These are phyloP conservation scores for Scaptomyza caliginosa DNA, from an alignment of 2,888 invertebrate species.

Conservation along the genomic window DNA sequence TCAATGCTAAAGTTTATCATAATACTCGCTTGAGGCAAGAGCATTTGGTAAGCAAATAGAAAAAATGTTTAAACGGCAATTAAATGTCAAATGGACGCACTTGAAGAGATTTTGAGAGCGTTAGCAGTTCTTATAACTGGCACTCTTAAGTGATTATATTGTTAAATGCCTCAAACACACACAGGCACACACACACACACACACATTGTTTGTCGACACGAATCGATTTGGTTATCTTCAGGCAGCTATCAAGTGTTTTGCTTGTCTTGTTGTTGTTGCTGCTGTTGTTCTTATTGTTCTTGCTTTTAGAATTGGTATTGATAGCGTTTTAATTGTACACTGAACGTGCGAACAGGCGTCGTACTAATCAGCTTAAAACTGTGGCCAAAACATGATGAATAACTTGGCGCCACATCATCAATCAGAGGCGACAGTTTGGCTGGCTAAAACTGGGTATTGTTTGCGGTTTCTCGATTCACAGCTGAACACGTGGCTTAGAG, in stretches of 20 bases:
- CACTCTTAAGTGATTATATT: conserved; percentile 68
- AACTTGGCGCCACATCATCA: conserved; percentile 53
- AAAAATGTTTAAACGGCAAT: conserved; percentile 46
- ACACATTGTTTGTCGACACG: conserved; percentile 52
- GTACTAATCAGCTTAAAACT: conserved; percentile 54
- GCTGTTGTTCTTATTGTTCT: conserved; percentile 22
- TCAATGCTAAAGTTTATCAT: no score
- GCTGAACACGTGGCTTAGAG: neutral
- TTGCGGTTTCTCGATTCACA: conserved; percentile 2
- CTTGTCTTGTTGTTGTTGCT: conserved; percentile 17
- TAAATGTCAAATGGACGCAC: conserved; percentile 59
- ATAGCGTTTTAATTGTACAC: conserved; percentile 41
- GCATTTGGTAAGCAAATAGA: neutral
- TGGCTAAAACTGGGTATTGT: conserved; percentile 12
- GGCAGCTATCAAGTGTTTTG: conserved; percentile 66
- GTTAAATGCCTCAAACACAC: conserved; percentile 29
- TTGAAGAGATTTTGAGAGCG: conserved; percentile 43
- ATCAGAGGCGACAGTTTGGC: conserved; percentile 44
- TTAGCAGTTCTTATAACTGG: conserved; percentile 59
- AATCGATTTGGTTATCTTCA: conserved; percentile 67
- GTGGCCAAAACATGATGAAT: conserved; percentile 24
- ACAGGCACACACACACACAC: neutral
- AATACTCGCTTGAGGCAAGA: no score
- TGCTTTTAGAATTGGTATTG: conserved; percentile 40
- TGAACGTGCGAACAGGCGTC: conserved; percentile 20